These are phyloP conservation scores for Desmodus rotundus DNA, from an alignment of 2,113 vertebrate genomes.

Conservation along the genomic window DNA sequence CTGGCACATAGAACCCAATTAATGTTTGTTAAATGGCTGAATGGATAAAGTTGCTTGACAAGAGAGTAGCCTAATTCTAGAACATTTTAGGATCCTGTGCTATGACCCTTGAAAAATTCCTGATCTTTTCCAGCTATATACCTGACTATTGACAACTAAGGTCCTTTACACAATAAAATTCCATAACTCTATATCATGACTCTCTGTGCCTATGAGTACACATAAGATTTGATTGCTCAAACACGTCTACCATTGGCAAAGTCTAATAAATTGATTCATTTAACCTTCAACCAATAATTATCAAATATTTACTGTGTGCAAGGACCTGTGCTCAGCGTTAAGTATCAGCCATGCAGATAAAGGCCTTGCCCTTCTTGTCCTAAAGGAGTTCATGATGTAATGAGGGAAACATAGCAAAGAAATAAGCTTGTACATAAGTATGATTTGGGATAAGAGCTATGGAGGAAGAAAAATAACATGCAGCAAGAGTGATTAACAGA, in stretches of 20 bases:
- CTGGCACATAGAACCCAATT: neutral
- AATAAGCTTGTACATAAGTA: neutral
- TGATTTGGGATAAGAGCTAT: neutral
- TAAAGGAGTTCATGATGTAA: neutral
- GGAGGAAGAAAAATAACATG: neutral
- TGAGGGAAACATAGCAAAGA: neutral
- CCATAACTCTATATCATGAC: neutral
- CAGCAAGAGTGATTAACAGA: neutral
- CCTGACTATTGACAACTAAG: neutral
- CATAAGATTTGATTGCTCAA: neutral
- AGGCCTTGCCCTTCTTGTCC: neutral
- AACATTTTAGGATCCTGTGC: neutral
- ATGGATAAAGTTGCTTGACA: neutral
- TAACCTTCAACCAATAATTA: neutral
- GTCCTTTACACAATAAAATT: neutral
- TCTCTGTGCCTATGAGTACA: neutral
- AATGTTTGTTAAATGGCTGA: neutral
- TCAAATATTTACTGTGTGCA: neutral
- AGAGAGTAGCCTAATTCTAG: neutral
- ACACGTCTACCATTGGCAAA: neutral
- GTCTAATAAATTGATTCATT: neutral
- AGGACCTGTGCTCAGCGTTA: neutral
- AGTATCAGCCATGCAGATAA: neutral
- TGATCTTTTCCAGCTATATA: neutral
- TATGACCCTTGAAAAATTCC: neutral